Evolutionary conservation across 2,797 vertebrate genomes (phyloP), one percentile per base, ranked within the genome.

Genomic region (Lacerta bilineata): DNA sequence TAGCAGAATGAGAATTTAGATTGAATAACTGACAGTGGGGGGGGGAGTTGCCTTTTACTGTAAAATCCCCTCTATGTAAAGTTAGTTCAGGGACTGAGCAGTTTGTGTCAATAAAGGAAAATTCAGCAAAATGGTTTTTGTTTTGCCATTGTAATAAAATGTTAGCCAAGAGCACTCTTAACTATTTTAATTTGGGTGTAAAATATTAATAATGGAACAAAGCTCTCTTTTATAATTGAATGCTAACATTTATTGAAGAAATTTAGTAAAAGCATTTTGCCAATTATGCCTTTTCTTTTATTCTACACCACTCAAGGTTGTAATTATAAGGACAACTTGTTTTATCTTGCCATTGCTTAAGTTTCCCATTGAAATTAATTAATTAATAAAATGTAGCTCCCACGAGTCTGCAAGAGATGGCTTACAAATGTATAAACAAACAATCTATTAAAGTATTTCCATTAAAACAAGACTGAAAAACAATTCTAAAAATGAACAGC

Each of bases 171-270:
- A 80, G 39, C 72, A 46, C n/a, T 4, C n/a, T 33, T 83, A 83
- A 55, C 20, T 83, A 1, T 36, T 29, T 90, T 46, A 55, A 80
- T 91, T 77, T 82, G 74, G 8, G 20, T 90, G 3, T 69, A 5
- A 81, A 82, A 88, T 75, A 83, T 83, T 75, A 0, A 1, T 72
- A 88, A 50, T 71, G 83, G 33, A 90, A 36, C 29, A 64, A 41
- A 86, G 77, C 61, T 64, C 17, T 64, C 6, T 74, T 85, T 89
- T 78, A 88, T 74, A 77, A 20, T 85, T 74, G 27, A 66, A 66
- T 46, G 6, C 27, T 77, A 76, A 25, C 83, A 68, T 55, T 18
- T 78, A 25, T n/a, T 78, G 89, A 81, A 59, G 50, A 5, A 90
- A 59, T 1, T 72, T 41, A 80, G 0, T 39, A 86, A 81, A 2